Conservation (phyloP, 1,140 invertebrate genomes). For the Protaetia brevitarsis region DNA sequence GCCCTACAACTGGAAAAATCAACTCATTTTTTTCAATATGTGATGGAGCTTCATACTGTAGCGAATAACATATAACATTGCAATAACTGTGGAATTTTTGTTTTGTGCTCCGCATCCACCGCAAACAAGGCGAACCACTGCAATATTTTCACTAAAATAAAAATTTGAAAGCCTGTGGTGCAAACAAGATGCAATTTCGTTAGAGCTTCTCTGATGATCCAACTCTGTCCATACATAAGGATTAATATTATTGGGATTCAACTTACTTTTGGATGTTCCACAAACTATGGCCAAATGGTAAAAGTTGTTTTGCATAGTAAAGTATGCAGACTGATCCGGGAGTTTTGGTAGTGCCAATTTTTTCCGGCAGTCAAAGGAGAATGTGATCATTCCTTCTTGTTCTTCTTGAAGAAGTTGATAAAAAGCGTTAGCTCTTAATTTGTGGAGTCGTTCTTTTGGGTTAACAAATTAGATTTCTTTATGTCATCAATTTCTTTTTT, state of each 20-base stretch:
- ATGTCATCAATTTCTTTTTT: conserved; percentile 28
- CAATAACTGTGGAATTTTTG: conserved; percentile 19
- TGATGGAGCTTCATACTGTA: conserved; percentile 31
- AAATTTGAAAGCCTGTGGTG: conserved; percentile 36
- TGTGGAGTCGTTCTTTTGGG: conserved; percentile 35
- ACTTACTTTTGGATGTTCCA: conserved; percentile 38
- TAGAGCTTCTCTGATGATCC: conserved; percentile 37
- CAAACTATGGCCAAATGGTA: conserved; percentile 45
- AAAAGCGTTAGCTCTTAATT: conserved; percentile 40
- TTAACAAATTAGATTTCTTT: conserved; percentile 27
- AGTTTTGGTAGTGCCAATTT: conserved; percentile 42
- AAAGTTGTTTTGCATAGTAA: conserved; percentile 43
- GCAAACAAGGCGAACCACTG: conserved; percentile 30
- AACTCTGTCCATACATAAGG: conserved; percentile 43
- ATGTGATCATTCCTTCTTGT: conserved; percentile 29
- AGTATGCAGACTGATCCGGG: conserved; percentile 43
- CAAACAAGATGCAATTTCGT: conserved; percentile 41
- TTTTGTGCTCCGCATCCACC: conserved; percentile 29
- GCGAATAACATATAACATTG: conserved; percentile 36
- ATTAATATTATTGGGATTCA: conserved; percentile 37
- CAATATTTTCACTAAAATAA: conserved; percentile 28
- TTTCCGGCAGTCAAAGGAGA: conserved; percentile 49
- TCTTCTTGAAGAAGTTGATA: conserved; percentile 40
- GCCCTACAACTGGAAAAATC: conserved; percentile 40
- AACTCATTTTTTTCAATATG: conserved; percentile 36